phyloP scores from a whole-genome alignment of 2,888 invertebrate species.

The Eupsilia transversa region DNA sequence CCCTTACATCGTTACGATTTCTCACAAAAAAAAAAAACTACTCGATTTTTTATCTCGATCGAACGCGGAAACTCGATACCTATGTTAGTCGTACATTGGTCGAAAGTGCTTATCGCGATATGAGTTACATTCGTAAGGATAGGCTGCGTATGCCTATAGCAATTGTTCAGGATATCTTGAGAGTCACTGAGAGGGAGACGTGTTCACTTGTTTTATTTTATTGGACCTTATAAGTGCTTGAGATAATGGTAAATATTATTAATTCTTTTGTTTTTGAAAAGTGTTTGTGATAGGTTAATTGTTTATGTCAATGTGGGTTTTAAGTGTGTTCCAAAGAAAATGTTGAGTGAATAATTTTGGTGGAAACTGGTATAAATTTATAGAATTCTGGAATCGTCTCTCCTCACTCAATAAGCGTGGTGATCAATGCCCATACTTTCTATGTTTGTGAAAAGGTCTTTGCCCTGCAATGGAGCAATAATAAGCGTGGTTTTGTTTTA shows the following conservation, averaged over 20 bases:
- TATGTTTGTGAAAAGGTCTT: too few relatives aligned
- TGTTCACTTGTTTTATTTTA: conserved; percentile 42
- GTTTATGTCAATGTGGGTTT: background rate
- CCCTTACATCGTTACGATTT: background rate
- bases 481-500: background rate
- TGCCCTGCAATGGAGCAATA: background rate
- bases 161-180: conserved; percentile 79
- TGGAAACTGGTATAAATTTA: background rate
- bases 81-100: conserved; percentile 65
- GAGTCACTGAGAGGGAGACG: conserved; percentile 60
- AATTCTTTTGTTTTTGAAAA: conserved; percentile 32
- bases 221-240: conserved; percentile 54
- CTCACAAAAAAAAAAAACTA: conserved; percentile 15
- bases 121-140: conserved; percentile 74
- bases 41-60: conserved; percentile 62
- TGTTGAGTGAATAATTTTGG: background rate
- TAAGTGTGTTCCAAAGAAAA: background rate
- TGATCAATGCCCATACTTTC: background rate
- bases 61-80: conserved; percentile 61
- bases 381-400: background rate
- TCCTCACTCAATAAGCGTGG: background rate
- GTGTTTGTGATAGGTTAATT: background rate
- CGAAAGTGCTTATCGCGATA: conserved; percentile 73
- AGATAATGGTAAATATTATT: conserved; percentile 79
- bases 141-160: conserved; percentile 71